A percentile compares a stretch with the other conserved stretches of the same genome.
These are phyloP conservation scores for Andinoacara biseriatus DNA, from an alignment of 2,113 vertebrate species.

Conservation along the genomic window DNA sequence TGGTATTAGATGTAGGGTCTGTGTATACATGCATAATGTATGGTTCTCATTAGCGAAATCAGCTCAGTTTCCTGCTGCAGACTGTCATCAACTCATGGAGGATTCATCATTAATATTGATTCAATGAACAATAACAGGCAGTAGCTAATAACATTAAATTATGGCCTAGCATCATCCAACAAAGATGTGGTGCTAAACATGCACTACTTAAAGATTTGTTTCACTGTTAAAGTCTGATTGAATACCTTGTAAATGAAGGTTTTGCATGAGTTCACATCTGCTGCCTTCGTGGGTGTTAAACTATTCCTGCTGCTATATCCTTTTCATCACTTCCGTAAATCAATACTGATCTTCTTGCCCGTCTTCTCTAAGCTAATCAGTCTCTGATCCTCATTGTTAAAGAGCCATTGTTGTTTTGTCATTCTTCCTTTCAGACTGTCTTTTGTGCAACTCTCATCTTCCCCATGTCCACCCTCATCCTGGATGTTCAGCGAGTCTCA, in stretches of 20 bases:
- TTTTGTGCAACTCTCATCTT: not conserved
- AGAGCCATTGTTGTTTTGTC: constrained; percentile 9
- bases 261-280: not conserved
- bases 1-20: not conserved
- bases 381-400: not conserved
- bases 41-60: not conserved
- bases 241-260: not conserved
- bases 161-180: not conserved
- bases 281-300: not conserved
- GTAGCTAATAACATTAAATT: not conserved
- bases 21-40: not conserved
- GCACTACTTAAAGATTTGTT: not conserved
- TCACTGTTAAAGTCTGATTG: not conserved
- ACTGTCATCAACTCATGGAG: not conserved
- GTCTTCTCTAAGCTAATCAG: not conserved
- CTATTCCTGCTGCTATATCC: not conserved
- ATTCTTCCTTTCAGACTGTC: constrained; percentile 5
- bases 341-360: not conserved
- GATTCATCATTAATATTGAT: not conserved
- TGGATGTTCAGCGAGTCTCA: not conserved
- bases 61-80: not conserved
- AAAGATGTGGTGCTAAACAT: not conserved
- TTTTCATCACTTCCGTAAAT: constrained; percentile 1
- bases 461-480: constrained; percentile 1
- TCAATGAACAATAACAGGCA: not conserved